Evolutionary conservation across 2,797 vertebrate genomes (phyloP), one percentile per base, ranked within the genome.

Genomic region (Sciurus carolinensis): DNA sequence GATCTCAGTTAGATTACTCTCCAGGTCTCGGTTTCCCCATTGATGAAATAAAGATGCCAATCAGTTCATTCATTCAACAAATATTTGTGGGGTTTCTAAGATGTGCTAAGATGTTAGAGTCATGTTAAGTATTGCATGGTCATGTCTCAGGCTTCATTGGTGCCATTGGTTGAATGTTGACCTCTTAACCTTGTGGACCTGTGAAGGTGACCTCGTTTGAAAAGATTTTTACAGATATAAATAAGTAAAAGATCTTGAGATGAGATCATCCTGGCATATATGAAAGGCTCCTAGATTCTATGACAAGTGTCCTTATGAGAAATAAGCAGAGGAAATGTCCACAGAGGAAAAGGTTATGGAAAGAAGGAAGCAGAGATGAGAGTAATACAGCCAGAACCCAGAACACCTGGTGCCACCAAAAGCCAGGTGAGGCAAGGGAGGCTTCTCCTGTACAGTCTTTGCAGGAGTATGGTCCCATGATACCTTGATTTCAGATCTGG

Each of bases 41-140:
- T 69, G 62, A 42, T 26, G 80, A 90, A 87, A 89, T 71, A 62
- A 82, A 89, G 9, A n/a, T 86, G 9, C 44, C 44, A 10, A 62
- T 71, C 57, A 77, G 52, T 95, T 77, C 52, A 47, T 76, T 71
- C 15, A 84, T 12, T 67, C 59, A 89, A 36, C 10, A 95, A 80
- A 76, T 57, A 30, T 33, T 47, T 50, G 4, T 57, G 77, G 86
- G 47, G 18, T 17, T 91, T 15, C 30, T 69, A 79, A 67, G 17
- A 50, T 54, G 0, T 54, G 2, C 28, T 47, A n/a, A 39, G 22
- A 15, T 88, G 5, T 90, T 80, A 66, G 76, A 44, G 12, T 69
- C 66, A 57, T 71, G 12, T 50, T 59, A 36, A 50, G 33, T 91
- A 44, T 84, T 71, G 86, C 33, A 13, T 9, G 66, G n/a, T 81